A percentile compares a stretch with the other conserved stretches of the same genome.
phyloP scores from a whole-genome alignment of 2,797 vertebrate species.

The Notamacropus eugenii region DNA sequence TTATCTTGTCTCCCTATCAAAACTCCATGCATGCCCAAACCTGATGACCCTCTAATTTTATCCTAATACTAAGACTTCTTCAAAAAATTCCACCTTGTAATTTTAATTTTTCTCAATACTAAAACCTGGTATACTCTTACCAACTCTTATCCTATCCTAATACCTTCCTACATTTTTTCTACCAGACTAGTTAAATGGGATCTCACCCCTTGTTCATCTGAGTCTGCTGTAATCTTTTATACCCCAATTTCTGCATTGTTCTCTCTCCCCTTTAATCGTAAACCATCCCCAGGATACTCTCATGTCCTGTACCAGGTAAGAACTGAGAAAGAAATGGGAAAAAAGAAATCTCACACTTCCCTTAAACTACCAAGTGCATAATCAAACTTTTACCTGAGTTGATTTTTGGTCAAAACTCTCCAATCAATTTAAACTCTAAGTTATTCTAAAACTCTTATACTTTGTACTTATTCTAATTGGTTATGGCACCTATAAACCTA shows the following conservation, averaged over 20 bases:
- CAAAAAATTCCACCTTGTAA: background rate
- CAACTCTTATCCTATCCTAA: background rate
- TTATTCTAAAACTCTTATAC: background rate
- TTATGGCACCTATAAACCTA: background rate
- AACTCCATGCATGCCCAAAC: background rate
- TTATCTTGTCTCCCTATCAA: background rate
- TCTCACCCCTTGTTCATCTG: background rate
- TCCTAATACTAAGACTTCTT: background rate
- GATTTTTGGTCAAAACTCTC: background rate
- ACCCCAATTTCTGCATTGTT: background rate
- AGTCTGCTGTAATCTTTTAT: background rate
- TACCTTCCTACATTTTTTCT: background rate
- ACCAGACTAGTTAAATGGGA: background rate
- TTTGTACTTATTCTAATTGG: background rate
- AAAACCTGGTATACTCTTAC: background rate
- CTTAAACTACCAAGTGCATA: background rate
- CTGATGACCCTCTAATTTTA: background rate
- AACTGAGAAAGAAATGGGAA: background rate
- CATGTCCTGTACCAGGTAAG: background rate
- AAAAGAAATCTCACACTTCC: background rate
- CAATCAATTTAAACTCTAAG: background rate
- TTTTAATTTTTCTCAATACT: background rate
- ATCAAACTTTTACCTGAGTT: background rate
- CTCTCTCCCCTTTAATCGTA: background rate
- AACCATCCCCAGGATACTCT: background rate